Evolutionary conservation across 2,113 vertebrate species (phyloP).

Genomic region (Leucoraja erinaceus): DNA sequence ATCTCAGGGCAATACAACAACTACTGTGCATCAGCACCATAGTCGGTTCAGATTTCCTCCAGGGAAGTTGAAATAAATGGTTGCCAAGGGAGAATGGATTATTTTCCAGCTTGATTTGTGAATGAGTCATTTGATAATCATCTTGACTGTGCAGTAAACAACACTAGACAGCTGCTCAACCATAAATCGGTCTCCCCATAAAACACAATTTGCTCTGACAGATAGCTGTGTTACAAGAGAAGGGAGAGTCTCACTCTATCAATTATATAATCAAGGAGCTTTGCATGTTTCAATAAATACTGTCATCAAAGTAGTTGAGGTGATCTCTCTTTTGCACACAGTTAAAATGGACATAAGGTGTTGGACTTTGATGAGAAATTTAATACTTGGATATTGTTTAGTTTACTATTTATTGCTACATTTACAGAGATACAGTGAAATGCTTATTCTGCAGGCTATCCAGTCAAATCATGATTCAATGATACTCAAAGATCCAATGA

Average conservation of each 20-base stretch:
- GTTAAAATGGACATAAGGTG: background rate
- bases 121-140: constrained; percentile 29
- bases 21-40: background rate
- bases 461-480: too few species aligned
- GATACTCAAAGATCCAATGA: too few species aligned
- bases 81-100: constrained; percentile 13
- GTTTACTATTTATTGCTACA: too few species aligned
- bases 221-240: background rate
- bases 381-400: background rate
- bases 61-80: background rate
- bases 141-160: background rate
- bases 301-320: background rate
- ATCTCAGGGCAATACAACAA: constrained; percentile 8
- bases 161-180: background rate
- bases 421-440: too few species aligned
- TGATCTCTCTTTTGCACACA: background rate
- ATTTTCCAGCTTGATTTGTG: constrained; percentile 30
- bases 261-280: background rate
- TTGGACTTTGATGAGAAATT: too few species aligned
- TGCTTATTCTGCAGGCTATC: too few species aligned
- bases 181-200: background rate
- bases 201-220: background rate
- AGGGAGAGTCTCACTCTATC: background rate
- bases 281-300: background rate
- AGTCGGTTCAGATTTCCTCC: constrained; percentile 6